Evolutionary conservation across 2,888 invertebrate species (phyloP).

Genomic region (Cosmia trapezina): DNA sequence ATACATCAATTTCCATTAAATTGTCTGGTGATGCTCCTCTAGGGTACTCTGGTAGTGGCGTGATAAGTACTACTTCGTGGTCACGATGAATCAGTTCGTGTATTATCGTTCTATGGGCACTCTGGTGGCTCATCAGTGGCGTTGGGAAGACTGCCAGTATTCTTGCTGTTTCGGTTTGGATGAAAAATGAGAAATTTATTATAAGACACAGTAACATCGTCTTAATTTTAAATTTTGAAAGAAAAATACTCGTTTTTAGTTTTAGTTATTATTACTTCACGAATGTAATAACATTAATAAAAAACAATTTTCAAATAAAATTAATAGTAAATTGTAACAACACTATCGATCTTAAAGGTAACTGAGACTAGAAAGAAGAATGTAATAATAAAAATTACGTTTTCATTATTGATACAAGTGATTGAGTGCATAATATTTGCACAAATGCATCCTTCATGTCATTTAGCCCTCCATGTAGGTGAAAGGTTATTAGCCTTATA

Average conservation of each 20-base stretch:
- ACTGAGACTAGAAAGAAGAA: background rate
- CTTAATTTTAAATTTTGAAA: background rate
- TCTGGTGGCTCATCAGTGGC: slow-evolving; percentile 44
- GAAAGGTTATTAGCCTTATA: slow-evolving; percentile 12
- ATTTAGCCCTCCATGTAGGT: slow-evolving; percentile 19
- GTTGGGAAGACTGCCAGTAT: slow-evolving; percentile 50
- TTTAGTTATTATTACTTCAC: no score
- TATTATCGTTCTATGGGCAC: slow-evolving; percentile 31
- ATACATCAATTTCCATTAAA: slow-evolving; percentile 51
- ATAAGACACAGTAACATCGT: slow-evolving; percentile 8
- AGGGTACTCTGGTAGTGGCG: slow-evolving; percentile 47
- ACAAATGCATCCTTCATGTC: slow-evolving; percentile 23
- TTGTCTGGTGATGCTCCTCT: slow-evolving; percentile 39
- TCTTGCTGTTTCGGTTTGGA: slow-evolving; percentile 36
- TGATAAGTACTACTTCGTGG: slow-evolving; percentile 43
- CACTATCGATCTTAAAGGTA: background rate
- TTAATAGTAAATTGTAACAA: background rate
- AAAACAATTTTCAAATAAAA: background rate
- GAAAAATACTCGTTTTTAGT: accelerated
- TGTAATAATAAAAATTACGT: background rate
- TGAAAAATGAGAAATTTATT: background rate
- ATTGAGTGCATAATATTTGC: slow-evolving; percentile 25
- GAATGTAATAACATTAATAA: background rate
- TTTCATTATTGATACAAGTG: slow-evolving; percentile 42
- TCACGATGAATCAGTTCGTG: slow-evolving; percentile 32